These are phyloP conservation scores for Calephelis nemesis DNA, from an alignment of 1,140 invertebrate species.

Conservation along the genomic window DNA sequence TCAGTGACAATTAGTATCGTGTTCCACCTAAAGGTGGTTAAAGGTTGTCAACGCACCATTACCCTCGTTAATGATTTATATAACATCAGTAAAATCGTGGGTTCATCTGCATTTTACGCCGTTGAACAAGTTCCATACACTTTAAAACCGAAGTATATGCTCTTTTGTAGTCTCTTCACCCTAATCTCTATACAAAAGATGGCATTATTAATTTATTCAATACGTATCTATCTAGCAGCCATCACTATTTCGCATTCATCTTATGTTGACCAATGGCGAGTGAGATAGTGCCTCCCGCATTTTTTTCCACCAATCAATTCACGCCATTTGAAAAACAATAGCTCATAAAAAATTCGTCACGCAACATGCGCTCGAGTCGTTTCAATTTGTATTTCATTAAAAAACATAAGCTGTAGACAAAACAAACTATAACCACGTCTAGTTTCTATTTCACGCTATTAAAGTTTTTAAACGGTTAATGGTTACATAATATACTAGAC, in stretches of 20 bases:
- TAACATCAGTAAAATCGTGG: too few relatives aligned
- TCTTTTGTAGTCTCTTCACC: too few relatives aligned
- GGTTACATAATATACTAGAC: not conserved
- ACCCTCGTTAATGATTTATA: too few relatives aligned
- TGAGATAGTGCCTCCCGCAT: conserved; percentile 52
- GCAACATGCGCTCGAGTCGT: conserved; percentile 50
- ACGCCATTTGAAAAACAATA: conserved; percentile 74
- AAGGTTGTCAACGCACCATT: too few relatives aligned
- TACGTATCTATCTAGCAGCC: conserved; percentile 61
- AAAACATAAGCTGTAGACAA: conserved; percentile 19
- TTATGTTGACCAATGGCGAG: conserved; percentile 49
- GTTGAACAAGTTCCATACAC: too few relatives aligned
- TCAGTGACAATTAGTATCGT: too few relatives aligned
- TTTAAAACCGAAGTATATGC: too few relatives aligned
- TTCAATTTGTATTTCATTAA: conserved; percentile 38
- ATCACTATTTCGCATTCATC: conserved; percentile 71
- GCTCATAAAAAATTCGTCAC: conserved; percentile 74
- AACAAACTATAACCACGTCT: conserved; percentile 22
- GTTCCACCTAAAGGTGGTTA: too few relatives aligned
- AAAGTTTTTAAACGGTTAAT: conserved; percentile 9
- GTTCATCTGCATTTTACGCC: too few relatives aligned
- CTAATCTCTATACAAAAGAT: not conserved
- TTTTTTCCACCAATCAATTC: conserved; percentile 51
- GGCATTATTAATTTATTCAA: conserved; percentile 64
- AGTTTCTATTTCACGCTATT: conserved; percentile 39